Percentiles rank a stretch among this genome's conserved stretches.
Evolutionary conservation across 2,888 invertebrate species (phyloP).

Genomic region (Camptogramma bilineatum): DNA sequence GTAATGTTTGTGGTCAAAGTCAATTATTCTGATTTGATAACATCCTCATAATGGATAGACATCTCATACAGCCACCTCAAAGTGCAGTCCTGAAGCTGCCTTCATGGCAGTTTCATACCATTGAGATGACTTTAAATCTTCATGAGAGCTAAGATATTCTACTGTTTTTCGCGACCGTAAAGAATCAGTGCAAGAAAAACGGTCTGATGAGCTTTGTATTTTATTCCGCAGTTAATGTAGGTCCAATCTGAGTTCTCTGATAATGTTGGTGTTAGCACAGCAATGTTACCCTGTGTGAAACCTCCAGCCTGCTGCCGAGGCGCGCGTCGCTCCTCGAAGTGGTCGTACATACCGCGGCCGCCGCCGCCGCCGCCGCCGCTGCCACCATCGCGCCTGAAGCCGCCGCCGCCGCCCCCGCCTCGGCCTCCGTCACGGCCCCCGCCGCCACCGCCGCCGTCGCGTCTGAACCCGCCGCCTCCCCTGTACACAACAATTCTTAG

Average conservation of each 20-base stretch:
- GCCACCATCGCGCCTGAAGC: conserved; percentile 61
- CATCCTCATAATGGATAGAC: no score
- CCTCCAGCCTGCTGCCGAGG: conserved; percentile 73
- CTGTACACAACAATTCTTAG: conserved; percentile 17
- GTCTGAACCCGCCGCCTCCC: conserved; percentile 71
- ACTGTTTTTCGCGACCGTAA: no score
- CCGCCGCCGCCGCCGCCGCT: conserved; percentile 66
- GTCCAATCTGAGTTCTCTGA: conserved; percentile 37
- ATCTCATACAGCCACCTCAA: no score
- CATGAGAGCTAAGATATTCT: no score
- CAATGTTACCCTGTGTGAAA: conserved; percentile 78
- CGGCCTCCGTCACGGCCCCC: conserved; percentile 86
- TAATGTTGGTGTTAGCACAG: conserved; percentile 57
- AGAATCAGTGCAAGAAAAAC: no score
- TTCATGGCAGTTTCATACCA: no score
- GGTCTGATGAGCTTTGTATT: no score
- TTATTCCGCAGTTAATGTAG: neutral
- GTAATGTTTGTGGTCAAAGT: no score
- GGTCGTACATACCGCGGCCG: conserved; percentile 81
- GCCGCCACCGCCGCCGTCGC: conserved; percentile 80
- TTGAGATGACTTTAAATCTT: no score
- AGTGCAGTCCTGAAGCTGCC: no score
- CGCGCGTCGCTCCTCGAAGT: conserved; percentile 77
- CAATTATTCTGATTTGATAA: no score
- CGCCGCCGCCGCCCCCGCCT: conserved; percentile 72